Evolutionary conservation across 2,888 invertebrate genomes (phyloP), one percentile per base, ranked within the genome.

Genomic region (Piscicola geometra): DNA sequence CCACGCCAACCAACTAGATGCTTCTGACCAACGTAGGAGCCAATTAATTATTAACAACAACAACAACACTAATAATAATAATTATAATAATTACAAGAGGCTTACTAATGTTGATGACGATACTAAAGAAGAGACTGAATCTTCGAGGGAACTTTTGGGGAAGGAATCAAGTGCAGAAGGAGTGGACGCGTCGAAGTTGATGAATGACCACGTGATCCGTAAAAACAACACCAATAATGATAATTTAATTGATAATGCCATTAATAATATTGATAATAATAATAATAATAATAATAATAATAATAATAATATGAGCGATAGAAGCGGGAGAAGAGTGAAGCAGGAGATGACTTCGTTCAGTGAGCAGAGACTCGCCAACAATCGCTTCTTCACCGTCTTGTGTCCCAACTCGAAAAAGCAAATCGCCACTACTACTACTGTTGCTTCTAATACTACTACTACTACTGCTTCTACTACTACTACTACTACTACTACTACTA

Each of bases 381-480:
- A 47, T 47, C 50, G 50, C 9, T 47, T 47, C 21, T 47, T 47
- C 12, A 47, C 9, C 21, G 50, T 21, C 21, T 21, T 47, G 12
- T 47, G 50, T 21, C 9, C 12, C 12, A 47, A 47, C 50, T 21
- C 9, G 21, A 21, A 47, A 9, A 15, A 15, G 21, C 50, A 15
- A 47, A 47, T 9, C 50, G 12, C 68, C 9, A 68, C 68, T 30
- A 68, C 30, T 68, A 68, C 68, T 68, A 30, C 71, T 71, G 28
- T 41, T 33, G 50, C 71, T 71, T 72, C 60, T 72, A 71, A n/a
- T 52, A 76, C 35, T 72, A 71, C 35, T 52, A 76, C 66, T 73
- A 76, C 64, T 9, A 76, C 66, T 28, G 66, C 72, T 47, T 73
- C 66, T 67, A 28, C 74, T 66, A 74, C 64, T 66, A 74, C 66